A percentile compares a stretch with the other conserved stretches of the same genome.
phyloP scores from a whole-genome alignment of 2,888 invertebrate species.

The Mesorhabditis spiculigera region DNA sequence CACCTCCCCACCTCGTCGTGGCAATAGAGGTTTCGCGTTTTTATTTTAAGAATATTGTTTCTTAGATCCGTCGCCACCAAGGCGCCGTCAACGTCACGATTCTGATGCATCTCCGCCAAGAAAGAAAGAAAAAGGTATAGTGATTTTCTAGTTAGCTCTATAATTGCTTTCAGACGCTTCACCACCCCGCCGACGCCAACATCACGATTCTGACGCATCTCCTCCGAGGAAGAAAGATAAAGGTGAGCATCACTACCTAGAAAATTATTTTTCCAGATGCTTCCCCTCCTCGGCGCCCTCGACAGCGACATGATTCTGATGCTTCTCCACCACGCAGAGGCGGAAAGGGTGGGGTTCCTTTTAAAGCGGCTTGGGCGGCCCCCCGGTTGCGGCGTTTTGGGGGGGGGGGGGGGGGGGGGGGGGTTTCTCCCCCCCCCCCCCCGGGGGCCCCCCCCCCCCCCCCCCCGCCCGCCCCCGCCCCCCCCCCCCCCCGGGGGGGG shows the following conservation, averaged over 20 bases:
- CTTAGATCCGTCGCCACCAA: constrained; percentile 14
- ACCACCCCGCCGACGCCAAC: constrained; percentile 7
- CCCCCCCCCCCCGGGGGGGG: constrained; percentile 31
- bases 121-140: constrained; percentile 8
- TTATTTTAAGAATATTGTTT: constrained; percentile 4
- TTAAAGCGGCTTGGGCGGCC: no score
- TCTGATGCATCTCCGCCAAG: constrained; percentile 12
- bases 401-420: no score
- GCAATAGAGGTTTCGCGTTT: not conserved
- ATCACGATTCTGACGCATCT: constrained; percentile 7
- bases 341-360: not conserved
- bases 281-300: not conserved
- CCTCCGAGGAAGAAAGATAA: not conserved
- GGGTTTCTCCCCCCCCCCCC: no score
- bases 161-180: constrained; percentile 2
- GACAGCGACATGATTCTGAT: constrained; percentile 7
- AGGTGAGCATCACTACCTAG: not conserved
- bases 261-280: not conserved
- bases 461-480: constrained; percentile 19
- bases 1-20: constrained; percentile 16
- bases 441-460: constrained; percentile 7
- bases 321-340: no score
- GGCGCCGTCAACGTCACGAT: constrained; percentile 10
- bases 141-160: not conserved
- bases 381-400: no score